Evolutionary conservation across 1,140 invertebrate species (phyloP).

Genomic region (Anoplophora glabripennis): DNA sequence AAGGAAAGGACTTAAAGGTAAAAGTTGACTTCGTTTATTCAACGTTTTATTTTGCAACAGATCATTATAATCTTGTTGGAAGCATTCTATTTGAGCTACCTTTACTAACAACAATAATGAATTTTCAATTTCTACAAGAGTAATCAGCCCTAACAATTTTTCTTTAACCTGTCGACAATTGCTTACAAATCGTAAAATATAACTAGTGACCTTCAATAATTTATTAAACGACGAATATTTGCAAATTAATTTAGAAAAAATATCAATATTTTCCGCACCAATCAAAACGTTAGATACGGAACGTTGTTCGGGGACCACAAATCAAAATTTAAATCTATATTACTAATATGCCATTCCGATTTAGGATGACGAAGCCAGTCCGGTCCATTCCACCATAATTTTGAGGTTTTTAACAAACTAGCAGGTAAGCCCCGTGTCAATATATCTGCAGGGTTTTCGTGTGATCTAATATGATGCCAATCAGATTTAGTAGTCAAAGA

Average conservation of each 20-base stretch:
- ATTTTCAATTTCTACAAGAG: conserved; percentile 10
- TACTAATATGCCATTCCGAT: background rate
- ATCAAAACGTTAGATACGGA: background rate
- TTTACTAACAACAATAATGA: conserved; percentile 2
- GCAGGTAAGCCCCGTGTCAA: background rate
- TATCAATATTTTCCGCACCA: too few species aligned
- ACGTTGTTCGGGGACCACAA: background rate
- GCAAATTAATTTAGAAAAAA: too few species aligned
- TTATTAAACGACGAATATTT: background rate
- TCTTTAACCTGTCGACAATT: background rate
- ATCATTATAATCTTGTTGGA: conserved; percentile 7
- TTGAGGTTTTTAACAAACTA: background rate
- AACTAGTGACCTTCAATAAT: background rate
- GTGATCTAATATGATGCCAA: background rate
- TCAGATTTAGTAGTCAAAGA: too few species aligned
- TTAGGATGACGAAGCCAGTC: background rate
- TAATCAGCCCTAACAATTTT: background rate
- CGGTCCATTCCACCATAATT: background rate
- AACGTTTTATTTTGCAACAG: background rate
- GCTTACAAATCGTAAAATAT: background rate
- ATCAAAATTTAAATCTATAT: background rate
- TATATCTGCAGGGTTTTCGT: conserved; percentile 3
- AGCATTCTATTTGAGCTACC: conserved; percentile 6
- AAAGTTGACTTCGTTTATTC: conserved; percentile 5
- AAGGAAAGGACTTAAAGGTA: conserved; percentile 21